A percentile compares a stretch with the other conserved stretches of the same genome.
Conservation (phyloP, 2,113 vertebrate genomes). For the Upupa epops region DNA sequence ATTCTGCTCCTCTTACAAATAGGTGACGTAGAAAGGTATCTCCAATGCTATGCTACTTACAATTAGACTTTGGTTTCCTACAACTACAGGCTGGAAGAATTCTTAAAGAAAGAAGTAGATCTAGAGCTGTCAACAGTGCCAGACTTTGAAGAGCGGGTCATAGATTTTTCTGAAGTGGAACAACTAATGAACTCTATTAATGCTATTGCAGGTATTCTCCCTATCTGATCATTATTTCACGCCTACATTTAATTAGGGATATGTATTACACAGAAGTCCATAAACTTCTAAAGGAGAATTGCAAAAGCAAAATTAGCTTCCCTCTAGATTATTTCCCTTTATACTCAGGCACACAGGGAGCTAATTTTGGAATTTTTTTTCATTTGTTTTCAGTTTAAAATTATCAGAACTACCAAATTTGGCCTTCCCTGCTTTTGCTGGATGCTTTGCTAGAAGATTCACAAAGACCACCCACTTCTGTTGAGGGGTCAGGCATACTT, state of each 20-base stretch:
- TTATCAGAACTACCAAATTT: not conserved
- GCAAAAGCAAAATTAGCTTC: not conserved
- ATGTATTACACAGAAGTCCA: not conserved
- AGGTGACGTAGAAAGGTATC: not conserved
- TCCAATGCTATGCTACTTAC: not conserved
- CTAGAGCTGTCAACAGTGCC: constrained; percentile 77
- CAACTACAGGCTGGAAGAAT: constrained; percentile 81
- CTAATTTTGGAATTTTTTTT: not conserved
- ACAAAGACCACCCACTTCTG: not conserved
- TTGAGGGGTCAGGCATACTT: not conserved
- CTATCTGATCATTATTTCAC: constrained; percentile 3
- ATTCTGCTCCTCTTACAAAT: not conserved
- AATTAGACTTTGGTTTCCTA: not conserved
- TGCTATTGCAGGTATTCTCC: constrained; percentile 81
- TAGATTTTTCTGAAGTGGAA: constrained; percentile 88
- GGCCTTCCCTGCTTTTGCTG: not conserved
- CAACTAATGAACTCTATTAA: constrained; percentile 91
- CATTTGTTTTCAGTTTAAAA: not conserved
- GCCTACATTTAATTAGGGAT: not conserved
- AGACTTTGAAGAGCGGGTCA: constrained; percentile 79
- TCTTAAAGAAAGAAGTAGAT: constrained; percentile 80
- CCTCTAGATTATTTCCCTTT: not conserved
- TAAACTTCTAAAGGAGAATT: not conserved
- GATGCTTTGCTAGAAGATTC: not conserved
- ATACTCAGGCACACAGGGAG: not conserved